Evolutionary conservation across 2,888 invertebrate genomes (phyloP), one percentile per base, ranked within the genome.

Genomic region (Seira ritae): DNA sequence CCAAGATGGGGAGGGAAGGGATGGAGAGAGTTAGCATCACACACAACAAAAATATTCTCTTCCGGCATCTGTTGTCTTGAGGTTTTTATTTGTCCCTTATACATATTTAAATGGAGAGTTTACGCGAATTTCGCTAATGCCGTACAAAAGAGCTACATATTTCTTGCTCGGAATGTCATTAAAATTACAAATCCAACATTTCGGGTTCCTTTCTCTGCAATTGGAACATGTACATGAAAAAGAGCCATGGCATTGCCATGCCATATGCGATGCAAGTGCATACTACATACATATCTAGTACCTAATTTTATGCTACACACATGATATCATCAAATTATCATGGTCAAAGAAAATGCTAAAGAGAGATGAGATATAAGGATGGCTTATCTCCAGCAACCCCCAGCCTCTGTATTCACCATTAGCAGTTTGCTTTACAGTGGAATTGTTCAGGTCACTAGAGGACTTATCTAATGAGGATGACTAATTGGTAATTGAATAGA

Each of bases 31-130:
- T 50, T 50, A 50, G 50, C 15, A 8, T 50, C 15, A 50, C 42
- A 12, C 50, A 3, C 50, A 62, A 78, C 46, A 71, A 82, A 81
- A n/a, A n/a, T n/a, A 82, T 73, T 46, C 73, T 72, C 55, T 72
- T 71, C 65, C 50, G 71, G 81, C 76, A 76, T 76, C 71, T 81
- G 76, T 67, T 81, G 72, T 72, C 72, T 68, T 82, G 82, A 82
- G 77, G 82, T 77, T 82, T 77, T 60, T 72, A 77, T 73, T 70
- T 24, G 31, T 81, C 73, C n/a, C 55, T 23, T 46, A 24, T 77
- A 77, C 76, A 76, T 81, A 77, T 77, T 77, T 82, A 77, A 77
- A 71, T 62, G 77, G 6, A 8, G 50, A 50, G 50, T n/a, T 50
- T 50, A 12, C 12, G 6, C 42, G 42, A 42, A 42, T 42, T 42